Evolutionary conservation across 2,113 vertebrate species (phyloP), one percentile per base, ranked within the genome.

Genomic region (Leiothrix lutea): DNA sequence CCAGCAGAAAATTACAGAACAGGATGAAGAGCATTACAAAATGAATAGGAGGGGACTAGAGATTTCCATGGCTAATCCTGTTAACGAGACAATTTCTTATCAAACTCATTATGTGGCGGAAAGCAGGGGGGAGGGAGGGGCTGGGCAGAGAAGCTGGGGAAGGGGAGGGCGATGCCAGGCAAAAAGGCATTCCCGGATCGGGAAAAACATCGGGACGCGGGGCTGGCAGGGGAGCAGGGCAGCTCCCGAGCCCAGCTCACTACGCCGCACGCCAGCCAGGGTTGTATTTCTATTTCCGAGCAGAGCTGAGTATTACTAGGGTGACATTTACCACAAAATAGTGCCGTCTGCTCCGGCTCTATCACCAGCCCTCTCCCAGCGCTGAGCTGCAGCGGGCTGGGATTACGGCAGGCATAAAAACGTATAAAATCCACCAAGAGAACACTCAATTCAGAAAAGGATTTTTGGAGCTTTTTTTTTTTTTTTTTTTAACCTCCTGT

Each of bases 31-130:
- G 94, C 94, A 77, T 97, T 97, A 97, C 91, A 96, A 92, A 95
- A 82, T 50, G 95, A 94, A 96, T 96, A 97, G 98, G 98, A 98
- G 97, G 97, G 96, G 91, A 97, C 84, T n/a, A 80, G 93, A 97
- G 97, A 97, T 96, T 97, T 92, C 98, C 94, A 25, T 97, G 97
- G 97, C 96, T 98, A 98, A 98, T 98, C 98, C 95, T 97, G 97
- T 98, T 98, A 98, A 94, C 40, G 40, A 98, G 97, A 98, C 98
- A 97, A 98, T 98, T 98, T 97, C 97, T 98, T 98, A 98, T 98
- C 97, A 96, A 95, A 96, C 96, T 98, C 97, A 98, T 98, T 98
- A 98, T 31, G 94, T 78, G 72, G 69, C 47, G 78, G 94, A 82
- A 90, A 94, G 90, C 38, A 10, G 88, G 6, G 58, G 80, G 93